phyloP scores from a whole-genome alignment of 2,797 vertebrate genomes.

The Petrocephalus schoutedeni region DNA sequence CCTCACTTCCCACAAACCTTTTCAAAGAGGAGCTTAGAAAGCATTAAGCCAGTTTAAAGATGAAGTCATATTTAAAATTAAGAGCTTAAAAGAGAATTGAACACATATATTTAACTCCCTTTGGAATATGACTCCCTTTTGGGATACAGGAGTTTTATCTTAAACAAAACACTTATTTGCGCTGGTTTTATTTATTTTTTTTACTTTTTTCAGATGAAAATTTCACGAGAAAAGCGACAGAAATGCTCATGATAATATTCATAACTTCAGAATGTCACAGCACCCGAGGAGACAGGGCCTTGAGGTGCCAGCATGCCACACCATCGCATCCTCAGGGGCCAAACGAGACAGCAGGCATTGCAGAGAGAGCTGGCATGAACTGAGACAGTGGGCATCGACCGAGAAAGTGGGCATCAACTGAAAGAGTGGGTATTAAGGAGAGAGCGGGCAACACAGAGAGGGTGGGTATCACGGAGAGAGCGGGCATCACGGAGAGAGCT shows the following conservation, averaged over 20 bases:
- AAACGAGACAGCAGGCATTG: not conserved
- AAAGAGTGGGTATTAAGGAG: not conserved
- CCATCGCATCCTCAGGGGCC: not conserved
- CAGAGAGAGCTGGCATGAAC: too few relatives aligned
- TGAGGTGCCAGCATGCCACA: not conserved
- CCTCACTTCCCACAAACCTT: not conserved
- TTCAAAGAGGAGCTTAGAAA: not conserved
- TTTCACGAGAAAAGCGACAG: not conserved
- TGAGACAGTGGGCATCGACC: not conserved
- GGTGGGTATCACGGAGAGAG: not conserved
- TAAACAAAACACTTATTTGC: not conserved
- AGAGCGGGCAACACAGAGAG: not conserved
- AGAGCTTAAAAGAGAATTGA: not conserved
- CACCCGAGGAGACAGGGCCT: not conserved
- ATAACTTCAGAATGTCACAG: not conserved
- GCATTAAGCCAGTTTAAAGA: constrained; percentile 10
- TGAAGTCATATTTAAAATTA: constrained; percentile 3
- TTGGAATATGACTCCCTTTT: not conserved
- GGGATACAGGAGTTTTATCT: not conserved
- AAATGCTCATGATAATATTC: not conserved
- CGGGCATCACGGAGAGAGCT: too few relatives aligned
- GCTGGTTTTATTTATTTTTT: not conserved
- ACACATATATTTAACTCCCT: constrained; percentile 1
- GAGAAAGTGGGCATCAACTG: not conserved
- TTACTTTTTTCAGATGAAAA: not conserved